Evolutionary conservation across 2,113 vertebrate genomes (phyloP).

Genomic region (Aspidoscelis tigris): DNA sequence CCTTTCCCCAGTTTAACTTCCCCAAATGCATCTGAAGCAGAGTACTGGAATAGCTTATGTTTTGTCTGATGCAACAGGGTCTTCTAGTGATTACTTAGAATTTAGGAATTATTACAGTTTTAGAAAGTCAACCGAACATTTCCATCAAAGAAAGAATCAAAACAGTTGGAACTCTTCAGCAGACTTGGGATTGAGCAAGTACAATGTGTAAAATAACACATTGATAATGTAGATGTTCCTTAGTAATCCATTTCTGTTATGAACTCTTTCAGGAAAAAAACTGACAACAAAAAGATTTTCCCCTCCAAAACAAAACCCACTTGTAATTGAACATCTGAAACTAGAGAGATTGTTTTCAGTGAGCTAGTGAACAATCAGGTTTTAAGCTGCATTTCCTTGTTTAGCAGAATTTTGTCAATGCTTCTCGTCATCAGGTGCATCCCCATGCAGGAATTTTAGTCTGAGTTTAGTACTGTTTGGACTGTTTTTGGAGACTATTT

Average conservation of each 20-base stretch:
- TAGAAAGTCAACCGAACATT: background rate
- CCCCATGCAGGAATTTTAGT: too few relatives aligned
- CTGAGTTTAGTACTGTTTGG: too few relatives aligned
- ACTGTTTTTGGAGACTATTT: too few relatives aligned
- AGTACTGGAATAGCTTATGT: background rate
- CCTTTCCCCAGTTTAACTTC: background rate
- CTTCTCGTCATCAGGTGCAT: too few relatives aligned
- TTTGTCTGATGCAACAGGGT: background rate
- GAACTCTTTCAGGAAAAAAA: background rate
- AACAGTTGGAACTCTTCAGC: background rate
- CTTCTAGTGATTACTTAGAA: background rate
- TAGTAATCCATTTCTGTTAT: background rate
- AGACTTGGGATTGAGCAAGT: background rate
- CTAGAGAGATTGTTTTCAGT: background rate
- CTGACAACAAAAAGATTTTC: background rate
- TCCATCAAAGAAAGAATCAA: background rate
- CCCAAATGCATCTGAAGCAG: background rate
- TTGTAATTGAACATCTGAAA: background rate
- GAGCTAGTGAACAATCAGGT: background rate
- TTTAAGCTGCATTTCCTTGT: background rate
- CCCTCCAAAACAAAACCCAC: background rate
- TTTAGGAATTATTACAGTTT: background rate
- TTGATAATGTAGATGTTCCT: background rate
- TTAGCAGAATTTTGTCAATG: background rate
- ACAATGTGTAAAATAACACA: background rate